Evolutionary conservation across 2,113 vertebrate species (phyloP).

Genomic region (Channa argus): DNA sequence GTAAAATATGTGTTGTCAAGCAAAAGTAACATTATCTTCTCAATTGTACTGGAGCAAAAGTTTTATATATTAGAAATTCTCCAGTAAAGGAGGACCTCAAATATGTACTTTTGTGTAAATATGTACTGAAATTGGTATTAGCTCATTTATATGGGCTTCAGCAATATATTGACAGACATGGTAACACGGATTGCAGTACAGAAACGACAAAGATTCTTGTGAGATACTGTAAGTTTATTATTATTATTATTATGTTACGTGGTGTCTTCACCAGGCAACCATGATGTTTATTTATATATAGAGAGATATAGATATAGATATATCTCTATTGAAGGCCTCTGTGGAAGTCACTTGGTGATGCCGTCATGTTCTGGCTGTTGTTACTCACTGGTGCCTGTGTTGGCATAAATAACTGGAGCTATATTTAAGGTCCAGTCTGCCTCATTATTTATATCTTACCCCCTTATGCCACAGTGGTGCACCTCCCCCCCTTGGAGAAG

Average conservation of each 20-base stretch:
- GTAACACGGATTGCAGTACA: no score
- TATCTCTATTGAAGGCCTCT: background rate
- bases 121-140: background rate
- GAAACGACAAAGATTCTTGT: no score
- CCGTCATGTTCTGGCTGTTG: conserved; percentile 44
- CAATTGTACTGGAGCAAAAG: no score
- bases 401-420: conserved; percentile 74
- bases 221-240: no score
- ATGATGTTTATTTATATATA: no score
- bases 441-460: conserved; percentile 73
- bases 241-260: no score
- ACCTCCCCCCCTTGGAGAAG: background rate
- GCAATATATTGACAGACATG: background rate
- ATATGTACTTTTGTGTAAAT: no score
- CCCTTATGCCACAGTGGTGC: conserved; percentile 24
- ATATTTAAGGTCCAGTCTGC: conserved; percentile 73
- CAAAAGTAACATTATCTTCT: no score
- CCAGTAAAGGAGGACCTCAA: no score
- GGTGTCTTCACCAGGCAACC: no score
- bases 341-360: background rate
- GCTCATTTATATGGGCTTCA: background rate
- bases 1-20: no score
- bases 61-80: no score
- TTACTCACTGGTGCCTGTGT: conserved; percentile 55
- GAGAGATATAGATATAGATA: background rate